Percentiles rank a stretch among this genome's conserved stretches.
These are phyloP conservation scores for Climacteris rufus DNA, from an alignment of 2,113 vertebrate genomes.

Conservation along the genomic window DNA sequence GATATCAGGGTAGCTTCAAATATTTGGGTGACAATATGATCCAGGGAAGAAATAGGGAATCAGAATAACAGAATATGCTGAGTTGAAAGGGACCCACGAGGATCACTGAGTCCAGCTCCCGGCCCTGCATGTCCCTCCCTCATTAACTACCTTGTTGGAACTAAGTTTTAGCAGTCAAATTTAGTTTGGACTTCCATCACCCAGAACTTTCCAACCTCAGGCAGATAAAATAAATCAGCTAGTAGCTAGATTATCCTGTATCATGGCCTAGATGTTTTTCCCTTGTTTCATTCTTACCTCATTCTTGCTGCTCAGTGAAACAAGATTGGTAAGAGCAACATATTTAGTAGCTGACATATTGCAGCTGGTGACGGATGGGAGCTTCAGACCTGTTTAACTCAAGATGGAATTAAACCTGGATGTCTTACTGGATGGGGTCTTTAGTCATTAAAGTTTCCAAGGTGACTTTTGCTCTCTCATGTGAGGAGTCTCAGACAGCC, in stretches of 20 bases:
- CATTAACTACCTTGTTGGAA: not conserved
- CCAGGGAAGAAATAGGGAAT: not conserved
- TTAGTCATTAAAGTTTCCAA: not conserved
- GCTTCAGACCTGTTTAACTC: not conserved
- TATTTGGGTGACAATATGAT: not conserved
- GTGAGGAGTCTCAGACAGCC: not conserved
- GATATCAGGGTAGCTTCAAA: not conserved
- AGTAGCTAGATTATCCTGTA: not conserved
- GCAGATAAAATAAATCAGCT: not conserved
- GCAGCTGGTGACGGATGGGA: not conserved
- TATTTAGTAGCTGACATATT: not conserved
- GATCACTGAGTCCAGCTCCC: not conserved
- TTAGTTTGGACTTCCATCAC: not conserved
- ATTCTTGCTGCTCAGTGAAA: not conserved
- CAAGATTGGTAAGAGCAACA: not conserved
- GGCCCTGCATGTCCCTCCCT: not conserved
- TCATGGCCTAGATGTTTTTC: not conserved
- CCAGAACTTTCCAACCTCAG: not conserved
- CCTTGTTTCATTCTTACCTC: not conserved
- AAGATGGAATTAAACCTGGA: not conserved
- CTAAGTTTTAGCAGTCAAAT: not conserved
- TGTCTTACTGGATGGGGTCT: not conserved
- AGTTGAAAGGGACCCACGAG: not conserved
- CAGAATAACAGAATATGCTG: not conserved
- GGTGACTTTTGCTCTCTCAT: not conserved